Evolutionary conservation across 2,113 vertebrate species (phyloP), one percentile per base, ranked within the genome.

Genomic region (Pseudorasbora parva): DNA sequence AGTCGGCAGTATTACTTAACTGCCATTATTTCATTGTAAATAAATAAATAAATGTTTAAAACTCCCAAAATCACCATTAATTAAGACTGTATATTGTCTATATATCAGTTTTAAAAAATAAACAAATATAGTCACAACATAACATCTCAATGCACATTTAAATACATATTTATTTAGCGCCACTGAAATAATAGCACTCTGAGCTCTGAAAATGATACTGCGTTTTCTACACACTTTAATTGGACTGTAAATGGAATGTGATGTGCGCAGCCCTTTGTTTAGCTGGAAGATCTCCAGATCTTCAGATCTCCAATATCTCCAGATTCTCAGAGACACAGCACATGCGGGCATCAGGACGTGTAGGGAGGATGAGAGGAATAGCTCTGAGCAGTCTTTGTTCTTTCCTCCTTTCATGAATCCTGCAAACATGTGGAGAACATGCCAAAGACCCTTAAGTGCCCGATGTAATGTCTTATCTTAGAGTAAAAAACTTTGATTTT

Each of bases 371-470:
- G 64, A 60, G 54, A 17, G 33, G 15, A 9, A 12, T 10, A 1
- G 49, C 37, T 69, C n/a, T n/a, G n/a, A n/a, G n/a, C n/a, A n/a
- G n/a, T 59, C 49, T 71, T 43, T 45, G 57, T 23, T 73, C 69
- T 60, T 59, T 17, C 15, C 25, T 57, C 3, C 64, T 30, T 59
- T 23, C 68, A 10, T 51, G 51, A 15, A 4, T n/a, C n/a, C n/a
- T 41, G 25, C 30, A 74, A 30, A 60, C 57, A 79, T 74, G 68
- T 74, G 60, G 83, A 0, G 15, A 45, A 49, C 77, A 51, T 64
- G 57, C 56, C 41, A 30, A 15, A 2, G 23, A 64, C 66, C 27
- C 15, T 57, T 37, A 66, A 49, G 23, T 15, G n/a, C 19, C 51
- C 45, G 21, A 78, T 71, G 68, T 72, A 56, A 49, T 57, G 33